A percentile compares a stretch with the other conserved stretches of the same genome.
These are phyloP conservation scores for Crypturellus tataupa DNA, from an alignment of 2,797 vertebrate species.

Conservation along the genomic window DNA sequence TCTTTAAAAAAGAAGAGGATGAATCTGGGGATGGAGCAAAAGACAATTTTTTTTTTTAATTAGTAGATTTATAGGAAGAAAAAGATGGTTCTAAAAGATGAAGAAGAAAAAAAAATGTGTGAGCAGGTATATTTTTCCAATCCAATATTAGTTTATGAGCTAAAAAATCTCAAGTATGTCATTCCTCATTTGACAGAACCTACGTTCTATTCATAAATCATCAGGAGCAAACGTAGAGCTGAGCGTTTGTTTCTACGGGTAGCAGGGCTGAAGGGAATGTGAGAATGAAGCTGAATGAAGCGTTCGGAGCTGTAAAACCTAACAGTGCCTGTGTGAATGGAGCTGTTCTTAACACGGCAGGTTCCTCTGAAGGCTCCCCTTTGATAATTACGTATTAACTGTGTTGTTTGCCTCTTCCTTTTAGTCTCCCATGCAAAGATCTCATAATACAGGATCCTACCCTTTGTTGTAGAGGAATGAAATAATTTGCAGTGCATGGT, in stretches of 20 bases:
- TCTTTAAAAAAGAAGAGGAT: not conserved
- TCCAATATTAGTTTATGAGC: not conserved
- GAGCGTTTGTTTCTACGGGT: not conserved
- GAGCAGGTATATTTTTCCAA: not conserved
- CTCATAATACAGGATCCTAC: not conserved
- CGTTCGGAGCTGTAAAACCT: not conserved
- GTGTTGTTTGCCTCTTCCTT: not conserved
- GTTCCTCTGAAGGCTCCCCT: not conserved
- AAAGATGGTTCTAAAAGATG: not conserved
- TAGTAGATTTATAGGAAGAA: not conserved
- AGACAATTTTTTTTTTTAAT: not conserved
- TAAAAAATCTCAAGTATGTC: not conserved
- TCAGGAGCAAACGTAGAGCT: not conserved
- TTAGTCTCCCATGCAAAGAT: not conserved
- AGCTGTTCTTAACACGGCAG: not conserved
- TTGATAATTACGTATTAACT: not conserved
- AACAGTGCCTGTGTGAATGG: not conserved
- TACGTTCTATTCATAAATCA: not conserved
- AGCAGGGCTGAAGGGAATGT: not conserved
- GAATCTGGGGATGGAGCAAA: not conserved
- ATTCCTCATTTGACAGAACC: not conserved
- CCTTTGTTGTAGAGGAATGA: not conserved
- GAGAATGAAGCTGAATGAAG: not conserved
- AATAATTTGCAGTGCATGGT: not conserved
- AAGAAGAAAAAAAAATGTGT: not conserved